These are phyloP conservation scores for Cryptophagus acutangulus DNA, from an alignment of 2,888 invertebrate genomes.

Conservation along the genomic window DNA sequence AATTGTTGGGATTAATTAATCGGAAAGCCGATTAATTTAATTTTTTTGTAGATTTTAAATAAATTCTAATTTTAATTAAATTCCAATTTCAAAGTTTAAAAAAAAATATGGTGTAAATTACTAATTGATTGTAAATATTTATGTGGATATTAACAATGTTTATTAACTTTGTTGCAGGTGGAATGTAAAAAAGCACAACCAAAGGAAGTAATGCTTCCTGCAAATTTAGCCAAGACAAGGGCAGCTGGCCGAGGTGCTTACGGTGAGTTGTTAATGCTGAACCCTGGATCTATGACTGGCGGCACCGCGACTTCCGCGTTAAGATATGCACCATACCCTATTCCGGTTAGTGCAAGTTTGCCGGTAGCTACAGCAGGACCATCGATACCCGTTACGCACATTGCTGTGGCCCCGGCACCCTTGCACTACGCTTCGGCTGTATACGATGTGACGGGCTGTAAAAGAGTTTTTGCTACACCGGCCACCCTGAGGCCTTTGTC, in stretches of 20 bases:
- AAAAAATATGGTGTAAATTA: no score
- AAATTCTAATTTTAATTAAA: no score
- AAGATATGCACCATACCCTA: conserved; percentile 60
- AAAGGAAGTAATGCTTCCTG: conserved; percentile 99
- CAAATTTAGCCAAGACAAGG: conserved; percentile 91
- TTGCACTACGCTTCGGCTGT: conserved; percentile 45
- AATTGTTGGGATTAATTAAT: no score
- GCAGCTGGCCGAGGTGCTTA: conserved; percentile 93
- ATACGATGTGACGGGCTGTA: conserved; percentile 53
- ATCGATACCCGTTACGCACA: conserved; percentile 21
- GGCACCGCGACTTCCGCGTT: conserved; percentile 52
- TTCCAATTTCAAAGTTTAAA: no score
- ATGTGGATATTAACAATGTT: no score
- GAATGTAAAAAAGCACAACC: conserved; percentile 99
- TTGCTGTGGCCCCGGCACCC: conserved; percentile 44
- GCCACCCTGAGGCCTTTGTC: conserved; percentile 46
- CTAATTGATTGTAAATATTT: no score
- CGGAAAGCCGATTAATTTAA: no score
- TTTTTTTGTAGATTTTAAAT: no score
- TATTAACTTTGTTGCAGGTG: conserved; percentile 63
- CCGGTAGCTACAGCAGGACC: conserved; percentile 30
- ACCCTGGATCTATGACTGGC: conserved; percentile 54
- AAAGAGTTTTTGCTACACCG: conserved; percentile 54
- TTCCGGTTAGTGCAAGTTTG: conserved; percentile 38
- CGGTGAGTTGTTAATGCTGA: conserved; percentile 93